Evolutionary conservation across 2,113 vertebrate genomes (phyloP), one percentile per base, ranked within the genome.

Genomic region (Psittacus erithacus): DNA sequence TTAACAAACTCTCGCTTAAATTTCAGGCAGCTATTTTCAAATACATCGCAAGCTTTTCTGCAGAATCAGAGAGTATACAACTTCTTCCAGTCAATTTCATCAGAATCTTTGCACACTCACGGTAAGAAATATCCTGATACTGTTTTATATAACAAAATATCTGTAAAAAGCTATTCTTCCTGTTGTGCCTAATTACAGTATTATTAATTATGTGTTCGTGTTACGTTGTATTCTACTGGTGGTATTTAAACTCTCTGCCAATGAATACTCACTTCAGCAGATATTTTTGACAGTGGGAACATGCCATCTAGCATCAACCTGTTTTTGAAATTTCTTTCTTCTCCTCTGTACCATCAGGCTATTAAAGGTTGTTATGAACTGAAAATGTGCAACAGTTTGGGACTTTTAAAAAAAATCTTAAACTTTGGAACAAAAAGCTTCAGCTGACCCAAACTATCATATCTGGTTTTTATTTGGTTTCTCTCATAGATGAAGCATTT

Each of bases 1-100:
- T 86, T 95, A 92, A 96, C 65, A 44, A 90, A 69, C 25, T 95
- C 41, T 96, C 24, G 49, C 53, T 97, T 92, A 53, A 44, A 80
- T 60, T 97, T 53, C 96, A 99, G 99, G 98, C 98, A 99, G 97
- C 97, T 98, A 95, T 99, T 99, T 97, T 98, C 99, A 90, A 98
- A 98, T 59, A 98, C 99, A 44, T 99, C 99, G 1, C 98, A 98
- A 90, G 97, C 98, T 94, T 99, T 99, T 96, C 98, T 98, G 73
- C 98, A 98, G 97, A 99, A 97, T 95, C 98, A 98, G 65, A 98
- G 97, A 95, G 99, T 99, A 38, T 99, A 98, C 97, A 98, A 97
- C 96, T 99, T 99, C 97, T 99, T 99, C 94, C 98, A 97, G 50
- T 98, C 98, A 90, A 97, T 98, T 75, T 98, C 98, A 31, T 97